These are phyloP conservation scores for Pardalotus punctatus DNA, from an alignment of 2,113 vertebrate genomes.

Conservation along the genomic window DNA sequence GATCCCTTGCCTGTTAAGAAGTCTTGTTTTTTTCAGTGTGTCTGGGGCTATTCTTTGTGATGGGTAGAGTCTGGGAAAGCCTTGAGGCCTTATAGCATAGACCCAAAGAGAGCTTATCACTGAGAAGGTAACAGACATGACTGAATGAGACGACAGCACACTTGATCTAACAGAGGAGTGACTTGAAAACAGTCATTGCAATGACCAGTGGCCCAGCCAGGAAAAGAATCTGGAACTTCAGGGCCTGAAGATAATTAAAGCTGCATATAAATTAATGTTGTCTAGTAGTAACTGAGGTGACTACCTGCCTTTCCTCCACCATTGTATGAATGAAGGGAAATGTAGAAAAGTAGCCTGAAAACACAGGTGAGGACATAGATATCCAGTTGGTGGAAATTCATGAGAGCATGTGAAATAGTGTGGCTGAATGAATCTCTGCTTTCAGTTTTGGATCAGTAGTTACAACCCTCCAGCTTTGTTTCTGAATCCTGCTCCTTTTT, in stretches of 20 bases:
- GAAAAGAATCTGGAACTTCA: neutral
- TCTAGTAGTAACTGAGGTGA: neutral
- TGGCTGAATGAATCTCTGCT: neutral
- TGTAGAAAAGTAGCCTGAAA: neutral
- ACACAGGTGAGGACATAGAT: accelerated
- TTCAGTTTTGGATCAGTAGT: neutral
- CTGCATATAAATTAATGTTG: neutral
- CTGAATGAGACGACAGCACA: neutral
- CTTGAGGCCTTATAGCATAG: neutral
- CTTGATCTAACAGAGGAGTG: neutral
- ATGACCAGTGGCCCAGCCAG: neutral
- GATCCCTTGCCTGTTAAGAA: neutral
- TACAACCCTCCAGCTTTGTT: neutral
- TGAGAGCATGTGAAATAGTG: neutral
- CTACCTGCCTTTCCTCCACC: neutral
- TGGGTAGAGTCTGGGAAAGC: neutral
- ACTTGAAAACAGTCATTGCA: neutral
- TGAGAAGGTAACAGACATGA: neutral
- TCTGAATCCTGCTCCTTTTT: neutral
- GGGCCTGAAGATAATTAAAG: neutral
- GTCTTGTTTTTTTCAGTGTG: neutral
- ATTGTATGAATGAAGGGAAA: neutral
- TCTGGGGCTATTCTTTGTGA: neutral
- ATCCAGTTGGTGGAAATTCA: neutral
- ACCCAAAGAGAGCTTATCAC: neutral